phyloP scores from a whole-genome alignment of 2,888 invertebrate species.

The Mechanitis mazaeus region DNA sequence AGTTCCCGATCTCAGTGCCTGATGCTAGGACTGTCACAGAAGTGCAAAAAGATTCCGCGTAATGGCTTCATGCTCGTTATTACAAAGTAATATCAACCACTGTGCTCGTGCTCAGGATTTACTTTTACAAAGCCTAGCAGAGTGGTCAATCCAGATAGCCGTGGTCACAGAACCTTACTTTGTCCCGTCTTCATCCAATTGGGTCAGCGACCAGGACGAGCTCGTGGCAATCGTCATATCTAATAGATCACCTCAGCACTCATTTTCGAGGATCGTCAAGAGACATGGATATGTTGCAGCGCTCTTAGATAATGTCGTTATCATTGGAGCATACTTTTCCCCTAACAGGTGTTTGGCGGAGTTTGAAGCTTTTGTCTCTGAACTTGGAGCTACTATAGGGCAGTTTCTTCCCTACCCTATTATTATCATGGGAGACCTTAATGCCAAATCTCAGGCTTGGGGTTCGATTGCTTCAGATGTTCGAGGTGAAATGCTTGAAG shows the following conservation, averaged over 20 bases:
- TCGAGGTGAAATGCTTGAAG: conserved; percentile 20
- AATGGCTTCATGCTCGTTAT: conserved; percentile 14
- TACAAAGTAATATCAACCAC: conserved; percentile 29
- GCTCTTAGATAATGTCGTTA: not conserved
- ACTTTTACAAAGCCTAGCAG: conserved; percentile 18
- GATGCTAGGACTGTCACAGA: conserved; percentile 8
- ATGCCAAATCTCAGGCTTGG: conserved; percentile 28
- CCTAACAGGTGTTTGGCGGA: conserved; percentile 27
- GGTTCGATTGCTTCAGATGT: conserved; percentile 21
- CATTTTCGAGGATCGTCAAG: not conserved
- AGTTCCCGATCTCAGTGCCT: not conserved
- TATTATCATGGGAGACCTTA: conserved; percentile 22
- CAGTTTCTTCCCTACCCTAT: conserved; percentile 5
- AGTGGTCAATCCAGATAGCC: conserved; percentile 18
- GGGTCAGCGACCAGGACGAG: conserved; percentile 10
- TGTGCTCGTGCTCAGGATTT: conserved; percentile 24
- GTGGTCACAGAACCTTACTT: conserved; percentile 18
- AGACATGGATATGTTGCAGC: conserved; percentile 24
- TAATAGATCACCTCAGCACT: not conserved
- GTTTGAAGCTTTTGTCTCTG: conserved; percentile 24
- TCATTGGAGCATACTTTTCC: conserved; percentile 29
- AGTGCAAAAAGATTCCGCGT: not conserved
- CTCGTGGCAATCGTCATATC: conserved; percentile 6
- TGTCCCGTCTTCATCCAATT: conserved; percentile 2
- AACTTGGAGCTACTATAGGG: not conserved